A percentile compares a stretch with the other conserved stretches of the same genome.
phyloP scores from a whole-genome alignment of 2,888 invertebrate genomes.

The Chrysopilus asiliformis region DNA sequence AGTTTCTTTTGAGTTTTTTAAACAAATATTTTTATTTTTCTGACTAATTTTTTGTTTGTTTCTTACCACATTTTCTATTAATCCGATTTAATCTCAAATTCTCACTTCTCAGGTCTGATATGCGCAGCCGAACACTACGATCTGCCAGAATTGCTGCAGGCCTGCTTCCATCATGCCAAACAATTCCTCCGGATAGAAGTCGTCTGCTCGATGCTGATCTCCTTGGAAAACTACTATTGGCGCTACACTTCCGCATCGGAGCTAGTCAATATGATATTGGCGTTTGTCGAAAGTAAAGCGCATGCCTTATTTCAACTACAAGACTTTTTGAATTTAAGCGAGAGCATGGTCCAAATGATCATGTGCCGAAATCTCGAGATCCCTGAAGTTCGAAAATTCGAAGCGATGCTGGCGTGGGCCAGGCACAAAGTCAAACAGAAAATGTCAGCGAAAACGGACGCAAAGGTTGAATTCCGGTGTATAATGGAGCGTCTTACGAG shows the following conservation, averaged over 20 bases:
- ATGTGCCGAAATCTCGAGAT: slow-evolving; percentile 85
- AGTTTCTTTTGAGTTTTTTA: too few relatives aligned
- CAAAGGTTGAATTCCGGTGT: slow-evolving; percentile 79
- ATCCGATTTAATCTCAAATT: too few relatives aligned
- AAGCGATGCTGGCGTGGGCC: slow-evolving; percentile 87
- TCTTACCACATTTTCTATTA: too few relatives aligned
- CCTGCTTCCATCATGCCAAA: slow-evolving; percentile 91
- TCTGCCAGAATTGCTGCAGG: slow-evolving; percentile 79
- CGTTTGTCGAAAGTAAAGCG: slow-evolving; percentile 78
- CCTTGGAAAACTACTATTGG: slow-evolving; percentile 90
- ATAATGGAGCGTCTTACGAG: slow-evolving; percentile 84
- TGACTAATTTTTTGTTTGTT: too few relatives aligned
- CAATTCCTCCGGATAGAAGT: slow-evolving; percentile 86
- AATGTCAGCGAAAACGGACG: slow-evolving; percentile 67
- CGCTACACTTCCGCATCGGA: slow-evolving; percentile 88
- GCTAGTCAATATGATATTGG: slow-evolving; percentile 85
- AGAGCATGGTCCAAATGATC: slow-evolving; percentile 90
- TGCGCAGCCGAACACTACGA: slow-evolving; percentile 93
- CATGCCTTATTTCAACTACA: slow-evolving; percentile 70
- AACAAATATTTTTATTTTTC: too few relatives aligned
- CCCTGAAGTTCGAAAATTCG: slow-evolving; percentile 79
- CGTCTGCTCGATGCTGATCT: slow-evolving; percentile 83
- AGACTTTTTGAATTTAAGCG: slow-evolving; percentile 77
- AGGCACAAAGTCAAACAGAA: slow-evolving; percentile 62
- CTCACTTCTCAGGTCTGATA: slow-evolving; percentile 45